phyloP scores from a whole-genome alignment of 2,797 vertebrate species.

The Peromyscus aztecus region DNA sequence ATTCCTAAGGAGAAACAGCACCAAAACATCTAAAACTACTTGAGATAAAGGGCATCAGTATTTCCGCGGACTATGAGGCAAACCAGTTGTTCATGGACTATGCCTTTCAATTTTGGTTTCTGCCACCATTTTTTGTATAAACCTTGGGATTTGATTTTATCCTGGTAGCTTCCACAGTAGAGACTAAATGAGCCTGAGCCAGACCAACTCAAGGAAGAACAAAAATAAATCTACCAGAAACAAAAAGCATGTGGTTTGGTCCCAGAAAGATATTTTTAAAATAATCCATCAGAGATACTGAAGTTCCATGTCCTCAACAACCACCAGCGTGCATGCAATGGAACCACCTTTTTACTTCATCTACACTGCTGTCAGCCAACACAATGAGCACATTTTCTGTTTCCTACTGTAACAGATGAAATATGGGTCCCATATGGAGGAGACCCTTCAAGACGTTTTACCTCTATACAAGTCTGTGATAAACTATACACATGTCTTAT shows the following conservation, averaged over 20 bases:
- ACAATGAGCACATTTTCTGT: background rate
- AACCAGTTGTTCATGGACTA: background rate
- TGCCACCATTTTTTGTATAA: background rate
- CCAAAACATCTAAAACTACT: constrained; percentile 71
- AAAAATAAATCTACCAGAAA: constrained; percentile 45
- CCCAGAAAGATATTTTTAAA: constrained; percentile 57
- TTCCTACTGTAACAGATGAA: background rate
- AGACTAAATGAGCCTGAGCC: constrained; percentile 47
- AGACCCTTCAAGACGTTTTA: constrained; percentile 30
- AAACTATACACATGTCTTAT: background rate
- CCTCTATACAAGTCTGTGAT: background rate
- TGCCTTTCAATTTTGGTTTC: constrained; percentile 38
- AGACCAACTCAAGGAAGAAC: background rate
- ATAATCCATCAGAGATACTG: constrained; percentile 16
- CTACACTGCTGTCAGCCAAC: background rate
- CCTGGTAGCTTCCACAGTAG: constrained; percentile 24
- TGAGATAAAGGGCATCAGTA: constrained; percentile 38
- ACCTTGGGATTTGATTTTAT: background rate
- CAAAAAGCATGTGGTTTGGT: background rate
- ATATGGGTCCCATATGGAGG: background rate
- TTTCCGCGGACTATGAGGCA: background rate
- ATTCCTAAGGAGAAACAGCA: constrained; percentile 24
- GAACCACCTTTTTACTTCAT: background rate
- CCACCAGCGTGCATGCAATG: constrained; percentile 18
- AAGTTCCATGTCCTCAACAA: constrained; percentile 57